Evolutionary conservation across 1,140 invertebrate species (phyloP).

Genomic region (Drosophila leontia): DNA sequence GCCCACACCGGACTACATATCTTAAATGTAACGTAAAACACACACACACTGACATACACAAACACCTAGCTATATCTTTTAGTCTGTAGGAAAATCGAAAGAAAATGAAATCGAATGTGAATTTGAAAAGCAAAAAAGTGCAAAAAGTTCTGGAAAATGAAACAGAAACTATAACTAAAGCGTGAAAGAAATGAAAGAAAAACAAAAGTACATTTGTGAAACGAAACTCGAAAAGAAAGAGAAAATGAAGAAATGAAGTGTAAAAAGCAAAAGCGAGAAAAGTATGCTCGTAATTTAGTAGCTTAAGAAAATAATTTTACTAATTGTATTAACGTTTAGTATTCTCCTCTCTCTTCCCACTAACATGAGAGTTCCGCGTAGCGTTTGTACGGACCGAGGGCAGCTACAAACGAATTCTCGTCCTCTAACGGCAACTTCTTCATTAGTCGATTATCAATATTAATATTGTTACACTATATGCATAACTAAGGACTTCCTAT

Average conservation of each 20-base stretch:
- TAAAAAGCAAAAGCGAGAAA: constrained; percentile 65
- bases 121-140: constrained; percentile 74
- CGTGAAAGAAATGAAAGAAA: constrained; percentile 55
- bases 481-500: constrained; percentile 79
- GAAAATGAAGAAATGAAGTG: constrained; percentile 32
- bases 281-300: constrained; percentile 47
- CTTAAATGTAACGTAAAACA: constrained; percentile 66
- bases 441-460: constrained; percentile 83
- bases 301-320: constrained; percentile 81
- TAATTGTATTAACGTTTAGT: constrained; percentile 77
- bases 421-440: constrained; percentile 85
- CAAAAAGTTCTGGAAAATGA: constrained; percentile 65
- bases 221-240: constrained; percentile 36
- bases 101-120: constrained; percentile 43
- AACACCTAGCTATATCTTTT: constrained; percentile 69
- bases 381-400: constrained; percentile 48
- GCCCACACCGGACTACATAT: constrained; percentile 85
- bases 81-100: constrained; percentile 47
- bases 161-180: constrained; percentile 43
- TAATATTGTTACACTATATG: constrained; percentile 67
- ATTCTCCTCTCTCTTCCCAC: constrained; percentile 54
- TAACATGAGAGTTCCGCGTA: constrained; percentile 84
- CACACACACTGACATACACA: constrained; percentile 46
- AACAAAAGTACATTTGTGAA: constrained; percentile 77
- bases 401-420: constrained; percentile 82